These are phyloP conservation scores for Lepidonotus clava DNA, from an alignment of 2,888 invertebrate species.

Conservation along the genomic window DNA sequence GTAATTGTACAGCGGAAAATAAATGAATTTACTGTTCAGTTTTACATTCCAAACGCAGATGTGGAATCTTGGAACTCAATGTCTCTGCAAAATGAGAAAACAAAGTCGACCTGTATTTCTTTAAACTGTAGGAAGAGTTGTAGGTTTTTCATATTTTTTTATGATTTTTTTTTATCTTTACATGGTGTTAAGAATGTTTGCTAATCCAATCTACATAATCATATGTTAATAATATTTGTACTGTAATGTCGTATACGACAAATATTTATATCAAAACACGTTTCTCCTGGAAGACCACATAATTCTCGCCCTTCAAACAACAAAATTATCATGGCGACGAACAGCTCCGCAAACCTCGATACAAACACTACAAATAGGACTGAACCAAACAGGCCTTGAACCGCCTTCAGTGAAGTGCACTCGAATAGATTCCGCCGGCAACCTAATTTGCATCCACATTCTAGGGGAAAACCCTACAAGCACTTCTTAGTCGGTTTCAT, in stretches of 20 bases:
- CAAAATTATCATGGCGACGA: too few relatives aligned
- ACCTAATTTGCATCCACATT: too few relatives aligned
- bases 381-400: conserved; percentile 6
- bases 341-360: too few relatives aligned
- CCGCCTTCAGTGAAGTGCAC: neutral
- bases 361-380: neutral
- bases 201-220: neutral
- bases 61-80: neutral
- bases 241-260: neutral
- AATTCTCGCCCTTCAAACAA: neutral
- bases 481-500: too few relatives aligned
- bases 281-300: neutral
- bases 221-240: conserved; percentile 7
- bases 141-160: neutral
- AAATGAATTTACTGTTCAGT: neutral
- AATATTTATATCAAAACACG: neutral
- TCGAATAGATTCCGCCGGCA: too few relatives aligned
- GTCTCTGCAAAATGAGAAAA: neutral
- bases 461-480: too few relatives aligned
- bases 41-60: neutral
- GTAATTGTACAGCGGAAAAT: conserved; percentile 26
- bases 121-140: neutral
- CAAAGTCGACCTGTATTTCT: neutral
- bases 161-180: too few relatives aligned
- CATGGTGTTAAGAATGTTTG: neutral